A percentile compares a stretch with the other conserved stretches of the same genome.
Conservation (phyloP, 2,888 invertebrate species). For the Lasioglossum villosulum region DNA sequence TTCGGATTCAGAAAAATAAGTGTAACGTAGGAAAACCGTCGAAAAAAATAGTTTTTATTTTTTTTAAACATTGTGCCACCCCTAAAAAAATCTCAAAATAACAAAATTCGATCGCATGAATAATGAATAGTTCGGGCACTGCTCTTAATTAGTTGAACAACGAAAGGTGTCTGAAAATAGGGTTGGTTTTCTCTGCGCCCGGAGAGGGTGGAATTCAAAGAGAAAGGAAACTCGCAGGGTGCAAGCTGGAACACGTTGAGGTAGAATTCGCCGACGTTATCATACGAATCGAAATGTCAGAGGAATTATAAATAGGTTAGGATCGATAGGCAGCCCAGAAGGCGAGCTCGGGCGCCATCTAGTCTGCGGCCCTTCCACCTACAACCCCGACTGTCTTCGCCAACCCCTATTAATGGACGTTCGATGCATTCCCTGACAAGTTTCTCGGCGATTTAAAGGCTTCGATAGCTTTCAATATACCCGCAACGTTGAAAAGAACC, state of each 20-base stretch:
- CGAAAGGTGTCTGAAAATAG: too few species aligned
- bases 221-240: neutral
- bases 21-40: too few species aligned
- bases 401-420: slow-evolving; percentile 46
- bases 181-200: neutral
- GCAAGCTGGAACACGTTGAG: slow-evolving; percentile 1
- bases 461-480: neutral
- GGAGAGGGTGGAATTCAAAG: neutral
- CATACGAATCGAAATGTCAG: slow-evolving; percentile 81
- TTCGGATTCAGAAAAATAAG: too few species aligned
- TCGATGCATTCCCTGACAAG: slow-evolving; percentile 5
- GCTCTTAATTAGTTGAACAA: too few species aligned
- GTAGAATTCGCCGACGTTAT: slow-evolving; percentile 63
- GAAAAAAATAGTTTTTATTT: too few species aligned
- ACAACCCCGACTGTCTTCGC: slow-evolving; percentile 65
- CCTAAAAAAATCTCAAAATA: too few species aligned
- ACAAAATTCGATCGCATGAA: too few species aligned
- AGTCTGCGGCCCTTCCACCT: slow-evolving; percentile 76
- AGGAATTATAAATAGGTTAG: slow-evolving; percentile 82
- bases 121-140: too few species aligned
- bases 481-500: neutral
- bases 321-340: slow-evolving; percentile 82
- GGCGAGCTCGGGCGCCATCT: slow-evolving; percentile 80
- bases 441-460: neutral
- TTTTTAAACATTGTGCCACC: too few species aligned